These are phyloP conservation scores for Daktulosphaira vitifoliae DNA, from an alignment of 1,140 invertebrate species.

Conservation along the genomic window DNA sequence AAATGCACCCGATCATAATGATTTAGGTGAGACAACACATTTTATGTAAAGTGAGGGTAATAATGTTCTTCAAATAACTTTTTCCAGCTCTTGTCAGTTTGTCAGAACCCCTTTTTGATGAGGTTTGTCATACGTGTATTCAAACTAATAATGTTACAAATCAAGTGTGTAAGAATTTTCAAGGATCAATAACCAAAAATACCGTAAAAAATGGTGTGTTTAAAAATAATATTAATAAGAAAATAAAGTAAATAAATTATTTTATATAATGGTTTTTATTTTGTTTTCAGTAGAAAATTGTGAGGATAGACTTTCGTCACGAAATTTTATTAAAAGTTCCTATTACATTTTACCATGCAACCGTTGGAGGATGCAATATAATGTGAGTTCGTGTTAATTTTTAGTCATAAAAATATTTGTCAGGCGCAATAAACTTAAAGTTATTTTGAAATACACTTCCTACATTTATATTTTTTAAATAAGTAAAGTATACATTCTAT, in stretches of 20 bases:
- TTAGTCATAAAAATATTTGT: too few relatives aligned
- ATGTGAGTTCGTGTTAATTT: slow-evolving; percentile 11
- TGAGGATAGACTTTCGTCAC: neutral
- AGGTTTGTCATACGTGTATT: neutral
- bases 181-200: neutral
- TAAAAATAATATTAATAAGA: neutral
- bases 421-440: too few relatives aligned
- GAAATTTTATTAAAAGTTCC: neutral
- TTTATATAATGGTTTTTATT: neutral
- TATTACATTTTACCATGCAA: slow-evolving; percentile 18
- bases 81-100: slow-evolving; percentile 14
- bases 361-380: slow-evolving; percentile 25
- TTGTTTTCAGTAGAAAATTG: slow-evolving; percentile 13
- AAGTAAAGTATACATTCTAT: too few relatives aligned
- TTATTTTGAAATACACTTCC: too few relatives aligned
- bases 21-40: neutral
- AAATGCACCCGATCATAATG: slow-evolving; percentile 23
- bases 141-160: neutral
- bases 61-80: neutral
- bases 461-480: too few relatives aligned
- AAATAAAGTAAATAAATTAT: neutral
- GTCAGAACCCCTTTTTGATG: neutral
- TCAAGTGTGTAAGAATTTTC: slow-evolving; percentile 11
- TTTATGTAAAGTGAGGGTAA: too few relatives aligned
- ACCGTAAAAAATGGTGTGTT: neutral